Evolutionary conservation across 2,888 invertebrate genomes (phyloP).

Genomic region (Hypomecis punctinalis): DNA sequence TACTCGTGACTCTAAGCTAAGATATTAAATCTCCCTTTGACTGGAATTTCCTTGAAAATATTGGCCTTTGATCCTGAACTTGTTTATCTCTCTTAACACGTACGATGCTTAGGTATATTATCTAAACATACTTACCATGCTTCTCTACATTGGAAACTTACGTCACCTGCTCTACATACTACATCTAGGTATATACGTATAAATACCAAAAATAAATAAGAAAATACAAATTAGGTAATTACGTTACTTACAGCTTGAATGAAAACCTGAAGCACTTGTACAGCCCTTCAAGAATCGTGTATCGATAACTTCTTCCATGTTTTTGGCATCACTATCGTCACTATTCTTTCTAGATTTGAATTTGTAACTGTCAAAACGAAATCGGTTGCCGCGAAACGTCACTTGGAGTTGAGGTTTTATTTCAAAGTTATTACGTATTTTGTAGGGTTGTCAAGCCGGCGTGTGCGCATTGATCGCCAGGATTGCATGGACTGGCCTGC

Average conservation of each 20-base stretch:
- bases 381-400: slow-evolving; percentile 1
- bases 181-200: too few species aligned
- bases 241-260: slow-evolving; percentile 19
- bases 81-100: too few species aligned
- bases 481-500: slow-evolving; percentile 73
- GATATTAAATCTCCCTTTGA: too few species aligned
- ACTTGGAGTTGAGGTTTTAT: slow-evolving; percentile 1
- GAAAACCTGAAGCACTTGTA: slow-evolving; percentile 1
- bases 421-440: slow-evolving; percentile 38
- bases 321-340: slow-evolving; percentile 40
- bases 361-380: slow-evolving; percentile 21
- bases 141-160: too few species aligned
- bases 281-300: slow-evolving; percentile 16
- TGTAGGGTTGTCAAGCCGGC: slow-evolving; percentile 52
- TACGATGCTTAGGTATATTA: too few species aligned
- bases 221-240: neutral
- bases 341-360: slow-evolving; percentile 26
- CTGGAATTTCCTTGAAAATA: too few species aligned
- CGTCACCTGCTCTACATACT: too few species aligned
- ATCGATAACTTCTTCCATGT: slow-evolving; percentile 37
- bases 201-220: too few species aligned
- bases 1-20: too few species aligned
- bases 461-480: slow-evolving; percentile 74
- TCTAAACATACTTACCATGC: too few species aligned
- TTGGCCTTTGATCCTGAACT: too few species aligned